These are phyloP conservation scores for Drosophila kuntzei DNA, from an alignment of 2,888 invertebrate species.

Conservation along the genomic window DNA sequence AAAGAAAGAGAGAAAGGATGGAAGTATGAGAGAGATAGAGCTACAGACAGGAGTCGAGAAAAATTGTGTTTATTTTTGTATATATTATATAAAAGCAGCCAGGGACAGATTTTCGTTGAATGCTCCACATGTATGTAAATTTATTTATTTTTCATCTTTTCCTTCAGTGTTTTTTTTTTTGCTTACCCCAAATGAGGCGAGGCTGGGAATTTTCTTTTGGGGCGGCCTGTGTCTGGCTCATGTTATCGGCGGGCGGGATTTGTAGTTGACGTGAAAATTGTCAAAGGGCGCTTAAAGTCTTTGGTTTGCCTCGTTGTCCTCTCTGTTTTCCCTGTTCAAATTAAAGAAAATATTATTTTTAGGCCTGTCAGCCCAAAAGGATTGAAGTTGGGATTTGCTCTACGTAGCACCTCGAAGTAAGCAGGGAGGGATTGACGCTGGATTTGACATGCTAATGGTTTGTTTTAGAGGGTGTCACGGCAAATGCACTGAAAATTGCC, in stretches of 20 bases:
- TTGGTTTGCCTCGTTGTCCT: slow-evolving; percentile 26
- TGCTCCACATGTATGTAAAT: slow-evolving; percentile 45
- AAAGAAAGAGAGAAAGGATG: slow-evolving; percentile 7
- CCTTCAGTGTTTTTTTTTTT: slow-evolving; percentile 12
- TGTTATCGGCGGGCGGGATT: slow-evolving; percentile 64
- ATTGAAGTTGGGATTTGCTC: slow-evolving; percentile 63
- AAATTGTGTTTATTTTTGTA: slow-evolving; percentile 76
- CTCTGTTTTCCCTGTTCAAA: slow-evolving; percentile 53
- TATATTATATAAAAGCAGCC: slow-evolving; percentile 61
- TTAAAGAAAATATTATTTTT: slow-evolving; percentile 79
- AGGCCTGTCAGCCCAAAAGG: slow-evolving; percentile 70
- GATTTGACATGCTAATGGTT: slow-evolving; percentile 69
- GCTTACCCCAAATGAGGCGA: slow-evolving; percentile 52
- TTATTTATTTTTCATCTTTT: slow-evolving; percentile 59
- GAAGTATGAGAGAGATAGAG: slow-evolving; percentile 25
- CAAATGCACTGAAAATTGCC: slow-evolving; percentile 64
- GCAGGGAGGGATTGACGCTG: slow-evolving; percentile 31
- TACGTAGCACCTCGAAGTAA: slow-evolving; percentile 38
- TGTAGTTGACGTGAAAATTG: slow-evolving; percentile 78
- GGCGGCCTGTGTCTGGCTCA: slow-evolving; percentile 47
- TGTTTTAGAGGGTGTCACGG: slow-evolving; percentile 31
- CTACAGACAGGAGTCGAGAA: slow-evolving; percentile 49
- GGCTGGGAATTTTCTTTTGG: slow-evolving; percentile 64
- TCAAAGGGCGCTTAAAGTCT: slow-evolving; percentile 79
- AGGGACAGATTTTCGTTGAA: slow-evolving; percentile 62